phyloP scores from a whole-genome alignment of 2,797 vertebrate genomes.

The Peromyscus eremicus region DNA sequence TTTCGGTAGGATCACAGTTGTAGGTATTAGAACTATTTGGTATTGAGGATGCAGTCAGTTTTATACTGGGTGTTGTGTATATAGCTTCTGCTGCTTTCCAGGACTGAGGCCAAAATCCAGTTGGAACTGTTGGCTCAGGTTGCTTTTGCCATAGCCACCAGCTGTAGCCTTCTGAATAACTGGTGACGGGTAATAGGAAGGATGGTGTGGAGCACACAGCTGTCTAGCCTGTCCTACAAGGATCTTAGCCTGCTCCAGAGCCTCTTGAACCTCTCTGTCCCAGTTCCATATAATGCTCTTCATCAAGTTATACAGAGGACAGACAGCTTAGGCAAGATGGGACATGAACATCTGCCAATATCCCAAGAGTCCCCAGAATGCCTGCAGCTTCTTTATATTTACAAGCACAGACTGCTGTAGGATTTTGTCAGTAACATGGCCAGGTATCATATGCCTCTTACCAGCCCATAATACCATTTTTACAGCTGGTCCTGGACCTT shows the following conservation, averaged over 20 bases:
- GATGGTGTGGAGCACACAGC: too few species aligned
- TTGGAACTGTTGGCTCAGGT: too few species aligned
- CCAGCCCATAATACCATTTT: background rate
- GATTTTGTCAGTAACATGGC: background rate
- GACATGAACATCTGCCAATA: background rate
- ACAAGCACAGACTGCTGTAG: background rate
- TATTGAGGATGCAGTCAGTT: background rate
- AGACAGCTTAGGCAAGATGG: background rate
- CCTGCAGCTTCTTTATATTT: background rate
- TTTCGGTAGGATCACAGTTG: constrained; percentile 30
- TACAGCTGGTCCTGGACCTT: background rate
- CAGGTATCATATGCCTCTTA: background rate
- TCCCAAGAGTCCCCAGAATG: background rate
- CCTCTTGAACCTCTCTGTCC: background rate
- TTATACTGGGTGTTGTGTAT: background rate
- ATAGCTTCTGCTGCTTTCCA: background rate
- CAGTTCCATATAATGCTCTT: background rate
- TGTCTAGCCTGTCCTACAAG: background rate
- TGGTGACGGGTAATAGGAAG: background rate
- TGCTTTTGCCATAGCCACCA: background rate
- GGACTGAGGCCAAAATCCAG: background rate
- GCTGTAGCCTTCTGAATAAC: background rate
- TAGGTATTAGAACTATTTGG: constrained; percentile 30
- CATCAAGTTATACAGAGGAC: background rate
- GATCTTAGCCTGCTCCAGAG: background rate